phyloP scores from a whole-genome alignment of 2,888 invertebrate genomes.

The Acleris sparsana region DNA sequence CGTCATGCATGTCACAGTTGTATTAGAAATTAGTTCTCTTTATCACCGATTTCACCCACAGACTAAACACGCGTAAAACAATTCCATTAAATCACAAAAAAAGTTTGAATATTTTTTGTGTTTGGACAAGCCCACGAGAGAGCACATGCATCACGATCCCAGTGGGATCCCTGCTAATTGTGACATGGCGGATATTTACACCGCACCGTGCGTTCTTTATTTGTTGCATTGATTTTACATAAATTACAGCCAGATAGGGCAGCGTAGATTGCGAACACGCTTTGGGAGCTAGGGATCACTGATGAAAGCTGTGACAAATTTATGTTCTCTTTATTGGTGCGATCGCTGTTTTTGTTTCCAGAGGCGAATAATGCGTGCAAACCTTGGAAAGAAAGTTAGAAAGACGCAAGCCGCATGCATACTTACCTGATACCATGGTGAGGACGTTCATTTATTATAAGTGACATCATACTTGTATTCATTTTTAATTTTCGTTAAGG shows the following conservation, averaged over 20 bases:
- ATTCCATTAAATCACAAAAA: not conserved
- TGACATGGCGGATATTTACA: slow-evolving; percentile 54
- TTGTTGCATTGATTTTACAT: slow-evolving; percentile 57
- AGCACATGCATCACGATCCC: slow-evolving; percentile 4
- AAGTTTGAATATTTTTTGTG: not conserved
- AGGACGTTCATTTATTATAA: no score
- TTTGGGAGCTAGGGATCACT: slow-evolving; percentile 47
- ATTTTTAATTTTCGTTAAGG: no score
- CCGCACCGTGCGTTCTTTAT: slow-evolving; percentile 49
- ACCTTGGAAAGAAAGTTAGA: no score
- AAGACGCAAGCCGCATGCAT: no score
- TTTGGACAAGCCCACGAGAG: not conserved
- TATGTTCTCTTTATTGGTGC: slow-evolving; percentile 40
- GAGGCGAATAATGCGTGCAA: not conserved
- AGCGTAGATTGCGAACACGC: slow-evolving; percentile 38
- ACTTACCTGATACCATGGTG: no score
- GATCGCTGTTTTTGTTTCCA: slow-evolving; percentile 23
- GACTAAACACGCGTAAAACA: no score
- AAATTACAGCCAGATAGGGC: slow-evolving; percentile 42
- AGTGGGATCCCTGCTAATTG: slow-evolving; percentile 52
- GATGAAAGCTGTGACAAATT: slow-evolving; percentile 50
- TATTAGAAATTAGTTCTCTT: no score
- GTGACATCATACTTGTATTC: no score
- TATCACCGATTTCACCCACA: no score
- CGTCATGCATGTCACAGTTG: no score